Percentiles rank a stretch among this genome's conserved stretches.
phyloP scores from a whole-genome alignment of 2,113 vertebrate genomes.

The Ceyx margarethae region DNA sequence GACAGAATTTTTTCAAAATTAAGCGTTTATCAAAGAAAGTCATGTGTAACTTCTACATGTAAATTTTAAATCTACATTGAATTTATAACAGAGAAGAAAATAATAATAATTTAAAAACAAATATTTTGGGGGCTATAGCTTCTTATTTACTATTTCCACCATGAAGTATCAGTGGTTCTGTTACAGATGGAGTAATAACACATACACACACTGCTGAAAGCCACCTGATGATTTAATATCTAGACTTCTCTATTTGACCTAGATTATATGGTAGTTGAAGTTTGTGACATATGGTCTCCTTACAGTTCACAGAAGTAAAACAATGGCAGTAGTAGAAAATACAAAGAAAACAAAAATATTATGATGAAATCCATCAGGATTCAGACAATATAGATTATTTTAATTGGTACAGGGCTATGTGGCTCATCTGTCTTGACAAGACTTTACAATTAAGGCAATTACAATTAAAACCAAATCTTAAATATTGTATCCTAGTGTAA shows the following conservation, averaged over 20 bases:
- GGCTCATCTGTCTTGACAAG: neutral
- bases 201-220: neutral
- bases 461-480: neutral
- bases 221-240: neutral
- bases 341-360: neutral
- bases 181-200: neutral
- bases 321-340: neutral
- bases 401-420: neutral
- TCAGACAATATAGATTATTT: neutral
- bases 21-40: neutral
- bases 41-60: neutral
- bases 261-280: neutral
- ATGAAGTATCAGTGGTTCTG: neutral
- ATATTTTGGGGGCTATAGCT: fast-evolving
- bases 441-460: neutral
- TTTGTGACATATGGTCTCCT: neutral
- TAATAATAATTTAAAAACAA: too few relatives aligned
- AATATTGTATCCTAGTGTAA: neutral
- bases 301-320: slow-evolving; percentile 1
- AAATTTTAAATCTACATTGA: neutral
- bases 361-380: neutral
- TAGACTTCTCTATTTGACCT: neutral
- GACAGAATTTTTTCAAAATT: neutral
- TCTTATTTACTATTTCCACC: neutral
- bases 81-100: neutral